A percentile compares a stretch with the other conserved stretches of the same genome.
These are phyloP conservation scores for Lophochroa leadbeateri DNA, from an alignment of 2,113 vertebrate genomes.

Conservation along the genomic window DNA sequence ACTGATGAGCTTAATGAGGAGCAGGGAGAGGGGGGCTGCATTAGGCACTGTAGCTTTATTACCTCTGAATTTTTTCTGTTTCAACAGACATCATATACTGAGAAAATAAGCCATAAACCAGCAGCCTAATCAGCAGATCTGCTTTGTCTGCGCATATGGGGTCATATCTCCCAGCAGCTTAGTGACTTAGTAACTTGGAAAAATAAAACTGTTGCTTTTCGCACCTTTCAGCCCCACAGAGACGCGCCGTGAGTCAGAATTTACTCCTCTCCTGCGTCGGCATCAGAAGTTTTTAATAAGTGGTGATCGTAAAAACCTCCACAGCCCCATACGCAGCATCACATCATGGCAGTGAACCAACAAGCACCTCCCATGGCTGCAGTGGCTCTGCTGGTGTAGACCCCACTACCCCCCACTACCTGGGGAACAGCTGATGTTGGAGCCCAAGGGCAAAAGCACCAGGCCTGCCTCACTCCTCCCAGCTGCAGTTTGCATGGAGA, in stretches of 20 bases:
- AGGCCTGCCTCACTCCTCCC: neutral
- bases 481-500: neutral
- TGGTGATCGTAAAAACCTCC: neutral
- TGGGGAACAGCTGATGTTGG: neutral
- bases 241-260: neutral
- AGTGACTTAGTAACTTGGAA: constrained; percentile 49
- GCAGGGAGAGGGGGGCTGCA: neutral
- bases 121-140: neutral
- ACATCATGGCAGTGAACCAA: neutral
- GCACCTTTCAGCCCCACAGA: neutral
- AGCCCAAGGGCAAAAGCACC: neutral
- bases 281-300: neutral
- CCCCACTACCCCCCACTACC: accelerated
- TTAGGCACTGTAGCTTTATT: neutral
- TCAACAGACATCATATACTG: neutral
- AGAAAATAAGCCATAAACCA: neutral
- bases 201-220: constrained; percentile 46
- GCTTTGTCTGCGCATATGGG: neutral
- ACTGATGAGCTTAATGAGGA: neutral
- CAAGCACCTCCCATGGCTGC: neutral
- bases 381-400: neutral
- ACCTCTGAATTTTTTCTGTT: neutral
- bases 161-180: neutral
- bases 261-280: neutral
- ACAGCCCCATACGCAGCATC: neutral